A percentile compares a stretch with the other conserved stretches of the same genome.
These are phyloP conservation scores for Mola mola DNA, from an alignment of 2,113 vertebrate genomes.

Conservation along the genomic window DNA sequence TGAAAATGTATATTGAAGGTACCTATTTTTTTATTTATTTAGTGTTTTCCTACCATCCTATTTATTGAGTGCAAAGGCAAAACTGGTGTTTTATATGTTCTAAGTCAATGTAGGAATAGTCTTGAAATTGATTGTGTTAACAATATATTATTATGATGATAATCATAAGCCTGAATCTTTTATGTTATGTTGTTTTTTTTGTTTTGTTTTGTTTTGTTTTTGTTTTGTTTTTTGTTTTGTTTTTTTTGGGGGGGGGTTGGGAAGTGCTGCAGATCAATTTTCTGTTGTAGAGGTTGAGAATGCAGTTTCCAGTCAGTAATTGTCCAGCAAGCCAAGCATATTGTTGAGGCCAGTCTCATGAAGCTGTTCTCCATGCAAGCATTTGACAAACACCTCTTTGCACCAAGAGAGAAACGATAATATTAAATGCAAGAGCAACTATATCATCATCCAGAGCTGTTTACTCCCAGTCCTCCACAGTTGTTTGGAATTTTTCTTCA, in stretches of 20 bases:
- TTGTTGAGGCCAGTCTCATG: conserved; percentile 53
- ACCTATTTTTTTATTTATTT: background rate
- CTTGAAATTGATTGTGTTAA: background rate
- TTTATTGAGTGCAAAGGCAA: background rate
- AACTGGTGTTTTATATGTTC: background rate
- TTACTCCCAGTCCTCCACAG: conserved; percentile 11
- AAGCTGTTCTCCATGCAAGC: conserved; percentile 41
- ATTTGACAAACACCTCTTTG: conserved; percentile 48
- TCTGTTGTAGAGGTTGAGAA: conserved; percentile 53
- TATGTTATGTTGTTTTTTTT: conserved; percentile 7
- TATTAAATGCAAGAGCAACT: conserved; percentile 36
- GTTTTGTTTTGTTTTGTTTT: conserved; percentile 3
- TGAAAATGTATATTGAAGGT: background rate
- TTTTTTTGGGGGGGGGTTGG: conserved; percentile 29
- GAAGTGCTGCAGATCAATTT: conserved; percentile 52
- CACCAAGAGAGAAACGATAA: conserved; percentile 40
- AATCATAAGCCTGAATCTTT: conserved; percentile 18
- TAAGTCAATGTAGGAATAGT: background rate
- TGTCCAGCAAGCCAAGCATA: conserved; percentile 50
- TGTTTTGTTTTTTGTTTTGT: conserved; percentile 3
- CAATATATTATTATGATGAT: background rate
- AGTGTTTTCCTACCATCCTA: background rate
- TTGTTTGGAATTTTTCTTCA: conserved; percentile 50
- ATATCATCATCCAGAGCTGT: conserved; percentile 27
- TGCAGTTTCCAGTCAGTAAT: conserved; percentile 67